Base-by-base conservation (phyloP, 2,888 invertebrate genomes). In the Pimpla rufipes region DNA sequence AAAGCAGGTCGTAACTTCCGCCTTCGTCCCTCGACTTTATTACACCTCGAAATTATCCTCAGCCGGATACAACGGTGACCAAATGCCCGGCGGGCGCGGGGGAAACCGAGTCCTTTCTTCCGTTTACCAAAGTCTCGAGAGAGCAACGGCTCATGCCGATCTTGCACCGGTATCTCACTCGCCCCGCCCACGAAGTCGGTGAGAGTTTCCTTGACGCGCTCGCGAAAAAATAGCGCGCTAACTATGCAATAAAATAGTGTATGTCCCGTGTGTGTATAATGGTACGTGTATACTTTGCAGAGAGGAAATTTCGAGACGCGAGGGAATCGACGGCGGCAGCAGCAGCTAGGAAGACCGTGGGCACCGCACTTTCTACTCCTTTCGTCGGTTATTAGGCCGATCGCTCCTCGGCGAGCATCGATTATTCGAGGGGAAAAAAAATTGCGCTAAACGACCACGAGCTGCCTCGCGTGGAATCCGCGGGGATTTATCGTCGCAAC, bases 301-400 rank as follows among this genome's bases (percentile, higher is more conserved):
- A 64, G 59, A 80, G 50, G 67, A 67, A 76, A 75, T 66, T 3
- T 55, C 23, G 57, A 83, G 73, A 62, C 67, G 68, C 71, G 73
- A 79, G 74, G 35, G 35, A 35, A 59, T 29, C n/a, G 13, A 7
- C 59, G n/a, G n/a, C 37, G 13, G 59, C n/a, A n/a, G 7, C 59
- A n/a, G n/a, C 37, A n/a, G 7, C 42, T 21, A 42, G 42, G 42
- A 66, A 42, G 66, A 66, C 11, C 66, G 45, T 18, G 62, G 3
- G 62, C 68, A 71, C 70, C 79, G 83, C 79, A 87, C 87, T 85
- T 87, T 87, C 87, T 87, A 87, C 80, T 87, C 86, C 84, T 79
- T 81, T 86, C 85, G 79, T 85, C 85, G 62, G 62, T 62, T 62
- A 83, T 86, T 81, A 81, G 76, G 73, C 75, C 79, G 73, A 79